Evolutionary conservation across 2,797 vertebrate species (phyloP), one percentile per base, ranked within the genome.

Genomic region (Takifugu rubripes): DNA sequence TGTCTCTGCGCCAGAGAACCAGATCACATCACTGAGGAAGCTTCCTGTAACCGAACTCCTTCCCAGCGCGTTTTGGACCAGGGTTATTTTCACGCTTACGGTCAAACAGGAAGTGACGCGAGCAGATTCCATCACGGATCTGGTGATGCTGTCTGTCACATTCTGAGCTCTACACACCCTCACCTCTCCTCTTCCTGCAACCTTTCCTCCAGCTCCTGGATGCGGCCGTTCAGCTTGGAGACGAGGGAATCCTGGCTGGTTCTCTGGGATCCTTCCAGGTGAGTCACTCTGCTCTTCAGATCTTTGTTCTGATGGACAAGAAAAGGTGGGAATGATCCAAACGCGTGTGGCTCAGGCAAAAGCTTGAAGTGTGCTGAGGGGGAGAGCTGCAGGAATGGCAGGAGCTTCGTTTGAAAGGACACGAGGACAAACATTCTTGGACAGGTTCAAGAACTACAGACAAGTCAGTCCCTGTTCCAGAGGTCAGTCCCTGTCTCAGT

Each of bases 151-250:
- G 21, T 29, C 27, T 6, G 27, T 29, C 27, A 29, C 8, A 5
- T 6, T 29, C 27, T 29, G 61, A 15, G 44, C 25, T 36, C 29
- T 27, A 56, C 33, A 26, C 45, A 48, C 3, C 3, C 51, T 75
- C 73, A 98, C 96, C 93, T 94, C 84, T 96, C 94, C 71, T 96
- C 94, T 11, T 75, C 92, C 79, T 94, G 94, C 48, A 98, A 89
- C 10, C 91, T 86, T 67, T 94, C 94, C 77, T 98, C 95, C 45
- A 99, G 91, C 63, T 99, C 96, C 11, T 92, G 87, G 60, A 98
- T 92, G 66, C 93, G 92, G 52, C 84, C 83, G 85, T 95, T 95
- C 66, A 99, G 92, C 72, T 94, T 95, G 62, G 91, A 89, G 64
- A 97, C 88, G 36, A 95, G 84, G 0, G 94, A 93, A 56, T 98